Percentiles rank a stretch among this genome's conserved stretches.
phyloP scores from a whole-genome alignment of 2,888 invertebrate genomes.

The Apotomis turbidana region DNA sequence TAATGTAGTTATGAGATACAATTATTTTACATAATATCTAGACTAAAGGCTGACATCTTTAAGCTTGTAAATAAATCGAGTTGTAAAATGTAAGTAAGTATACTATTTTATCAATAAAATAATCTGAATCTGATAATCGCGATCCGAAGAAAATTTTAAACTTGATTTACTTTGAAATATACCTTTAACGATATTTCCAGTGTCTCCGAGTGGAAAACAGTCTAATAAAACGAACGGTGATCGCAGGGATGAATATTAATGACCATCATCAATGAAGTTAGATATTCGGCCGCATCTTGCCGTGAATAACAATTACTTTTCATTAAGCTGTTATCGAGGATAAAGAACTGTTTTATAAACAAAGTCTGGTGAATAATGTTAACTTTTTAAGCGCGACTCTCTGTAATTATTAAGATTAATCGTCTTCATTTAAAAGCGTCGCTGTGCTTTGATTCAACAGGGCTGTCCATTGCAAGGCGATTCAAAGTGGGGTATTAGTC shows the following conservation, averaged over 20 bases:
- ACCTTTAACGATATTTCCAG: background rate
- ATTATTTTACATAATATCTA: too few species aligned
- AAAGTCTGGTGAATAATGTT: constrained; percentile 12
- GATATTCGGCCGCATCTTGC: constrained; percentile 55
- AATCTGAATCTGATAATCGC: too few species aligned
- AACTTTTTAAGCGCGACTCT: constrained; percentile 25
- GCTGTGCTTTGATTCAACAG: constrained; percentile 6
- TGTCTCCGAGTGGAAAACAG: constrained; percentile 22
- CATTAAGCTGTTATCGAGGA: constrained; percentile 43
- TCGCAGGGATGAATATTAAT: constrained; percentile 68
- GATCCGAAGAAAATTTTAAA: background rate
- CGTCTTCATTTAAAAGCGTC: constrained; percentile 27
- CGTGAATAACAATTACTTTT: constrained; percentile 56
- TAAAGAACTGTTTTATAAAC: constrained; percentile 42
- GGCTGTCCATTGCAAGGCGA: constrained; percentile 14
- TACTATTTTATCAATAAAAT: too few species aligned
- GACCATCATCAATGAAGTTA: constrained; percentile 64
- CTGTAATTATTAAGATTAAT: constrained; percentile 32
- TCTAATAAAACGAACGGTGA: constrained; percentile 46
- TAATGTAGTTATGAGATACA: too few species aligned
- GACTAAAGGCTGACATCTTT: too few species aligned
- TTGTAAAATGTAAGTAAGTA: too few species aligned
- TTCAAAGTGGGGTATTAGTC: constrained; percentile 19
- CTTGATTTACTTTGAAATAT: background rate
- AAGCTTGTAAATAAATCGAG: too few species aligned